phyloP scores from a whole-genome alignment of 2,113 vertebrate genomes.

The Pipra filicauda region DNA sequence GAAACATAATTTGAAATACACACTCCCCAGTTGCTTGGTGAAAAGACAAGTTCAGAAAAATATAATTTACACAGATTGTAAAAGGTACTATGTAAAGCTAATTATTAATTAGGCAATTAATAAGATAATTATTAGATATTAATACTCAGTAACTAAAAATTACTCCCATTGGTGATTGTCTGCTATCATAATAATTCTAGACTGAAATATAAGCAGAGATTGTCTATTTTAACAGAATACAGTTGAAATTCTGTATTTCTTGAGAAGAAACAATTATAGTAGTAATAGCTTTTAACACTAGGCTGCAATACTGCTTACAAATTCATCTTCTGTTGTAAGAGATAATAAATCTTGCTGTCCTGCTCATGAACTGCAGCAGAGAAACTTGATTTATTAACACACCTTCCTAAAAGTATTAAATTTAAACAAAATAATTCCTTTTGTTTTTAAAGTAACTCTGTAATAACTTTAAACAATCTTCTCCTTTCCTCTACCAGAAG shows the following conservation, averaged over 20 bases:
- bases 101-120: constrained; percentile 17
- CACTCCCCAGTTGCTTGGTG: neutral
- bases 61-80: neutral
- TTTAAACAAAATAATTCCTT: neutral
- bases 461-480: no score
- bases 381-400: neutral
- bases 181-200: neutral
- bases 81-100: constrained; percentile 49
- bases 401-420: neutral
- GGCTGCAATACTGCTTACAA: neutral
- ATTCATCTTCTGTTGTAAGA: neutral
- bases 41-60: neutral
- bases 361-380: neutral
- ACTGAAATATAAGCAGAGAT: neutral
- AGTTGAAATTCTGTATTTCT: neutral
- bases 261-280: neutral
- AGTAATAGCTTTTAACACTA: neutral
- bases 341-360: neutral
- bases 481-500: neutral
- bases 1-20: neutral
- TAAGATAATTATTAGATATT: constrained; percentile 52
- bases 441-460: no score
- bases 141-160: constrained; percentile 48
- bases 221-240: neutral
- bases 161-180: constrained; percentile 43